phyloP scores from a whole-genome alignment of 2,888 invertebrate species.

The Drosophila buzzatii region DNA sequence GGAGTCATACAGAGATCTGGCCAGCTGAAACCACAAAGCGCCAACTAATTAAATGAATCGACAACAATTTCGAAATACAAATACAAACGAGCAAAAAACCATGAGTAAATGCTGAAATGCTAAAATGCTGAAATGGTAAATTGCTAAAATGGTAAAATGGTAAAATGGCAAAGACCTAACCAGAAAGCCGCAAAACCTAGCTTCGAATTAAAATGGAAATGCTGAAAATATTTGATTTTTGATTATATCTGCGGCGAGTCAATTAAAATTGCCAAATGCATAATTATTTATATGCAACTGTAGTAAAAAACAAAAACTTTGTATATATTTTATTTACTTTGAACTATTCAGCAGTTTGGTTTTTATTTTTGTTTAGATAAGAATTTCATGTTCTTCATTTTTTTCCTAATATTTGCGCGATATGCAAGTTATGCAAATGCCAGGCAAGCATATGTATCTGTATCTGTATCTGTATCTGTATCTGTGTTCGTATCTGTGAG shows the following conservation, averaged over 20 bases:
- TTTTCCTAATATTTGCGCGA: constrained; percentile 45
- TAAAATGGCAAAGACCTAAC: not conserved
- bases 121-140: constrained; percentile 19
- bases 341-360: constrained; percentile 15
- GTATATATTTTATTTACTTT: not conserved
- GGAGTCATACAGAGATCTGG: constrained; percentile 11
- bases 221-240: constrained; percentile 29
- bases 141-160: constrained; percentile 14
- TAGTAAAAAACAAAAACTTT: constrained; percentile 42
- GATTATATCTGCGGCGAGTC: constrained; percentile 50
- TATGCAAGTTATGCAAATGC: constrained; percentile 72
- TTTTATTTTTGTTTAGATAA: constrained; percentile 22
- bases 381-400: constrained; percentile 23
- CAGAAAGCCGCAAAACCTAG: constrained; percentile 19
- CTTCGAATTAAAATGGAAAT: constrained; percentile 14
- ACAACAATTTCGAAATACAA: constrained; percentile 55
- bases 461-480: constrained; percentile 48
- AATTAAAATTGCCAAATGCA: constrained; percentile 58
- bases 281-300: constrained; percentile 58
- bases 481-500: constrained; percentile 51
- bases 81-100: constrained; percentile 10
- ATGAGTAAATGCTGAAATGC: constrained; percentile 3
- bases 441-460: constrained; percentile 41
- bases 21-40: constrained; percentile 63
- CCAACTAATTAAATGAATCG: constrained; percentile 77